Evolutionary conservation across 2,888 invertebrate species (phyloP).

Genomic region (Parascotia fuliginaria): DNA sequence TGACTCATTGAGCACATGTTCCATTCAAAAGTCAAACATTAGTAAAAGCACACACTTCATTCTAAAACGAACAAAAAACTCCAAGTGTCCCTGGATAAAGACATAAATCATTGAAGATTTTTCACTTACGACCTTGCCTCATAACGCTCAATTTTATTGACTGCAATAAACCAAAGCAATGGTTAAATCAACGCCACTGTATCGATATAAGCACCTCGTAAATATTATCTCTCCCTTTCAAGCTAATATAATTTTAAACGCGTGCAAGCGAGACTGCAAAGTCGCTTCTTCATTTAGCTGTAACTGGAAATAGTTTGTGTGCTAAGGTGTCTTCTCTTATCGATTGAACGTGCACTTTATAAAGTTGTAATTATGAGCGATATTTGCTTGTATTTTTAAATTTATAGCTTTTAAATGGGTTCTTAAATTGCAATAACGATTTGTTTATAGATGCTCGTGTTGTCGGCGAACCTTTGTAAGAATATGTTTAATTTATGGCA

Average conservation of each 20-base stretch:
- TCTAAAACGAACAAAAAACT: constrained; percentile 22
- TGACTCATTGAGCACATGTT: constrained; percentile 1
- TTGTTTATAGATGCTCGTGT: constrained; percentile 78
- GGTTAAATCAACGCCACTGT: constrained; percentile 83
- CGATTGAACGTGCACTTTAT: constrained; percentile 55
- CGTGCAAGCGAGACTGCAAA: constrained; percentile 54
- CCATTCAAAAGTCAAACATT: constrained; percentile 3
- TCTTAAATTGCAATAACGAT: constrained; percentile 85
- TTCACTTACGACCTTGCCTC: constrained; percentile 84
- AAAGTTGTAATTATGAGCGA: constrained; percentile 25
- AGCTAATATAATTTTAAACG: constrained; percentile 31
- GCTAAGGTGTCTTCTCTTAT: constrained; percentile 50
- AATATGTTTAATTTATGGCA: constrained; percentile 66
- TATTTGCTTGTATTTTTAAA: constrained; percentile 44
- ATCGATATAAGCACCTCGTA: constrained; percentile 84
- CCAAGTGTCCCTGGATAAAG: constrained; percentile 67
- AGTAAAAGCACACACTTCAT: constrained; percentile 14
- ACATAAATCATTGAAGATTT: constrained; percentile 79
- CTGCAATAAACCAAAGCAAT: constrained; percentile 85
- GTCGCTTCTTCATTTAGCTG: constrained; percentile 73
- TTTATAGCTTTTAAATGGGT: constrained; percentile 84
- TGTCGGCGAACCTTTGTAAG: constrained; percentile 65
- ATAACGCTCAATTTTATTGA: constrained; percentile 85
- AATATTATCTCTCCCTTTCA: constrained; percentile 66
- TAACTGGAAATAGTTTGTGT: constrained; percentile 84